Percentiles rank a stretch among this genome's conserved stretches.
These are phyloP conservation scores for Phycodurus eques DNA, from an alignment of 2,113 vertebrate genomes.

Conservation along the genomic window DNA sequence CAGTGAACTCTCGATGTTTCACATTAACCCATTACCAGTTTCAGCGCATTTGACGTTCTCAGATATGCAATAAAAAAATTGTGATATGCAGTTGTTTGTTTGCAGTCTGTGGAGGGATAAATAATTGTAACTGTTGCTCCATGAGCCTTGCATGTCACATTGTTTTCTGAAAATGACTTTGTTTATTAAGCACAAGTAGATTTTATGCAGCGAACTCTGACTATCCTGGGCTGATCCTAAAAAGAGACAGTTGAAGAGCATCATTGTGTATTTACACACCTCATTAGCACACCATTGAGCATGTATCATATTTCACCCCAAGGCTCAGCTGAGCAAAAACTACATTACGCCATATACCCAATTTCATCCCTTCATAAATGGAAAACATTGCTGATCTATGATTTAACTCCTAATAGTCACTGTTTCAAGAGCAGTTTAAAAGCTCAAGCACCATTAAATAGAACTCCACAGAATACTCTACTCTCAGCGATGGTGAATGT, in stretches of 20 bases:
- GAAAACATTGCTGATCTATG: conserved; percentile 64
- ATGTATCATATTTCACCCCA: conserved; percentile 57
- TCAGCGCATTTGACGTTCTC: no score
- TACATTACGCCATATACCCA: conserved; percentile 60
- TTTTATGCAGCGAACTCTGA: conserved; percentile 25
- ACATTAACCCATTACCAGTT: no score
- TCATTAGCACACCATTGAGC: conserved; percentile 73
- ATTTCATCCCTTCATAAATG: conserved; percentile 61
- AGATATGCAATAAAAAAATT: no score
- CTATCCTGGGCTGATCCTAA: conserved; percentile 39
- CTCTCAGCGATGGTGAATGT: conserved; percentile 44
- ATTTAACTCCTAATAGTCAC: conserved; percentile 66
- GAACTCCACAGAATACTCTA: conserved; percentile 59
- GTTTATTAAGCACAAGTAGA: not conserved
- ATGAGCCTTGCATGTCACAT: not conserved
- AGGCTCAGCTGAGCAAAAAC: conserved; percentile 57
- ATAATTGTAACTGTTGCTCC: no score
- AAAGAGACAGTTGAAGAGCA: conserved; percentile 55
- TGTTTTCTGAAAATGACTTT: not conserved
- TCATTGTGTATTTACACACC: conserved; percentile 61
- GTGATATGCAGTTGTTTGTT: no score
- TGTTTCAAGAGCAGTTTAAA: conserved; percentile 58
- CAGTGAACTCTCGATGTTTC: no score
- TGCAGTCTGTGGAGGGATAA: no score
- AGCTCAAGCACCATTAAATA: conserved; percentile 59